Percentiles rank a stretch among this genome's conserved stretches.
These are phyloP conservation scores for Bambusicola thoracicus DNA, from an alignment of 2,113 vertebrate genomes.

Conservation along the genomic window DNA sequence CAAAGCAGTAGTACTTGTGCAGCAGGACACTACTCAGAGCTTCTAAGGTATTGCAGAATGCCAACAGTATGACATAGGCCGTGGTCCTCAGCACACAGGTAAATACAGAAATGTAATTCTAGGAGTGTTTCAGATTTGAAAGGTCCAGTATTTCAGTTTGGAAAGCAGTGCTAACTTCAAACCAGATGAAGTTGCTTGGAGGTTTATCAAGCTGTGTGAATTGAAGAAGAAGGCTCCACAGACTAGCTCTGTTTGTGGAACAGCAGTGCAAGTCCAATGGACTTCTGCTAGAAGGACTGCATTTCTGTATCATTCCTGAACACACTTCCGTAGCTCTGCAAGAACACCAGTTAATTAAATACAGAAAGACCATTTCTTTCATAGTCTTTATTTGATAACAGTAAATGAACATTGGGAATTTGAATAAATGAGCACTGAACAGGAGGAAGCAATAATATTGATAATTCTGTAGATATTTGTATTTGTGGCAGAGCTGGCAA, in stretches of 20 bases:
- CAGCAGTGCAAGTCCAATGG: neutral
- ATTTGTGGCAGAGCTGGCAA: neutral
- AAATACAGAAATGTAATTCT: neutral
- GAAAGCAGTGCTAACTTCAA: neutral
- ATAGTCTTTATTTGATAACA: neutral
- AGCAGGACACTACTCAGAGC: neutral
- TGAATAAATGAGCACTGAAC: neutral
- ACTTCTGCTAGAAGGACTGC: neutral
- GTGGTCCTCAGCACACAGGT: neutral
- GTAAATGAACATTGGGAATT: neutral
- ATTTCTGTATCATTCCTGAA: neutral
- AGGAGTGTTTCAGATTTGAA: neutral
- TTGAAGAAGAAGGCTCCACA: neutral
- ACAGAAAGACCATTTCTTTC: neutral
- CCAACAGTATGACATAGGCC: neutral
- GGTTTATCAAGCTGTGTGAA: neutral
- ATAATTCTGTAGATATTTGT: neutral
- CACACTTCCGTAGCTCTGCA: neutral
- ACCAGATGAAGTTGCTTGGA: neutral
- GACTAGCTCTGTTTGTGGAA: neutral
- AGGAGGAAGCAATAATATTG: neutral
- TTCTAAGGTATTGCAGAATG: neutral
- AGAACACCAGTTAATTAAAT: neutral
- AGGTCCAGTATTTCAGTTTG: neutral
- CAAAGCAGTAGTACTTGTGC: neutral